phyloP scores from a whole-genome alignment of 1,140 invertebrate species.

The Solenopsis invicta region DNA sequence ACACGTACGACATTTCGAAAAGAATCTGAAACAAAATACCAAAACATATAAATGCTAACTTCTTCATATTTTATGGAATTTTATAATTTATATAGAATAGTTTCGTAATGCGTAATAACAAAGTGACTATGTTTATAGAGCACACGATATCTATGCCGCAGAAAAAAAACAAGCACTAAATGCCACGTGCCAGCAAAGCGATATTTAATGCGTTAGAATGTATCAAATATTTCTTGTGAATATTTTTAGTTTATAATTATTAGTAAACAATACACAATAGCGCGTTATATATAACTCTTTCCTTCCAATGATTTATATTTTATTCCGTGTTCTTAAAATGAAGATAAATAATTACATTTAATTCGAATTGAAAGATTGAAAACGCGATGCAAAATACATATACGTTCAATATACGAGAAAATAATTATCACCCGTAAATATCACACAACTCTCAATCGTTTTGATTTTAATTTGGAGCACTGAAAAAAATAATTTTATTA shows the following conservation, averaged over 20 bases:
- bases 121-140: background rate
- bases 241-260: background rate
- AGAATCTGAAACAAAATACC: background rate
- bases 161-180: background rate
- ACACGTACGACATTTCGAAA: background rate
- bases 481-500: too few species aligned
- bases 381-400: background rate
- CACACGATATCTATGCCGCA: background rate
- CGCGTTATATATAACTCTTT: background rate
- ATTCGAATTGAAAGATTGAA: background rate
- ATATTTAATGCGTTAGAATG: slow-evolving; percentile 5
- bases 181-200: background rate
- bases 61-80: too few species aligned
- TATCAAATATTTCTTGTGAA: background rate
- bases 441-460: background rate
- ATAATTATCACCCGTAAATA: background rate
- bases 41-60: background rate
- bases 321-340: background rate
- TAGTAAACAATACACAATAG: background rate
- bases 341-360: slow-evolving; percentile 18
- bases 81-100: background rate
- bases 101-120: background rate
- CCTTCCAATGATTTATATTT: background rate
- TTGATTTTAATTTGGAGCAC: background rate
- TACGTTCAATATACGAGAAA: background rate